Evolutionary conservation across 2,113 vertebrate species (phyloP).

Genomic region (Scartelaos histophorus): DNA sequence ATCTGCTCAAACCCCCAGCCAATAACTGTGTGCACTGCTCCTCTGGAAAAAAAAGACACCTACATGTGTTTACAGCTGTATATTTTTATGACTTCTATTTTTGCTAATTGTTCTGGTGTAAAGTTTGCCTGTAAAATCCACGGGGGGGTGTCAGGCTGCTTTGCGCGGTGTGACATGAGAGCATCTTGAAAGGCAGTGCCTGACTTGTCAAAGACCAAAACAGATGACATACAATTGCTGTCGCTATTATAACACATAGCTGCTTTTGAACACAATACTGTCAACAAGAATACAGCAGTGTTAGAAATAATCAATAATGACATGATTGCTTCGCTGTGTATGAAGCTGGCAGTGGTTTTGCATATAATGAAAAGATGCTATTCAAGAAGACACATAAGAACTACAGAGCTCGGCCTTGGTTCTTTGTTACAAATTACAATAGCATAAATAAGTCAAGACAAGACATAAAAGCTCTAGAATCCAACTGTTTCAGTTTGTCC

Average conservation of each 20-base stretch:
- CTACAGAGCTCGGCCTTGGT: neutral
- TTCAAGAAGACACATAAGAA: constrained; percentile 9
- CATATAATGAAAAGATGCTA: constrained; percentile 11
- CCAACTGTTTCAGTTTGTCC: neutral
- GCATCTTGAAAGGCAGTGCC: constrained; percentile 35
- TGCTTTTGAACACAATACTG: constrained; percentile 22
- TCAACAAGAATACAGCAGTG: constrained; percentile 2
- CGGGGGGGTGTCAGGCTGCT: constrained; percentile 40
- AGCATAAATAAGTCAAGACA: neutral
- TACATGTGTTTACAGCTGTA: constrained; percentile 54
- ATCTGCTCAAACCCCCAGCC: constrained; percentile 74
- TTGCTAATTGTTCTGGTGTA: constrained; percentile 37
- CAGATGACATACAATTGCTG: constrained; percentile 22
- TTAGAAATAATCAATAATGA: constrained; percentile 20
- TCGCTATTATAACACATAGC: constrained; percentile 10
- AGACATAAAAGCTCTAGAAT: neutral
- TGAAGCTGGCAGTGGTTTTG: neutral
- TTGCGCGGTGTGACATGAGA: constrained; percentile 34
- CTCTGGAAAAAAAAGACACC: constrained; percentile 55
- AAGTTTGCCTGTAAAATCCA: constrained; percentile 46
- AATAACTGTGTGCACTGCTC: constrained; percentile 66
- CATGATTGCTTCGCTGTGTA: constrained; percentile 5
- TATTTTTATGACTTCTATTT: constrained; percentile 48
- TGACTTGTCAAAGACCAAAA: constrained; percentile 23
- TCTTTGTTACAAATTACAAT: neutral